phyloP scores from a whole-genome alignment of 2,113 vertebrate genomes.

The Tinamus guttatus region DNA sequence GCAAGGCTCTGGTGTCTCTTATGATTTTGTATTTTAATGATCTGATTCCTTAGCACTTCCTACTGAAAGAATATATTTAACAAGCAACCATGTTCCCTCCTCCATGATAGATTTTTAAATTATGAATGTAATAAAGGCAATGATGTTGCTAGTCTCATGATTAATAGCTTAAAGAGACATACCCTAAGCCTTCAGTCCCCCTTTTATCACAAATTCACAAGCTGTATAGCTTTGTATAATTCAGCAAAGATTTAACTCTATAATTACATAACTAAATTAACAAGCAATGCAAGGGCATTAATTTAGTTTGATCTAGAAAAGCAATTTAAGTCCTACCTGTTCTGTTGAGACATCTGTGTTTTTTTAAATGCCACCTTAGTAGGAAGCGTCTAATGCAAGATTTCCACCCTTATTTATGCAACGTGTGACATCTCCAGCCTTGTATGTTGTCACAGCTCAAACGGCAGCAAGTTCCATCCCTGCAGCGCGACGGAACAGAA shows the following conservation, averaged over 20 bases:
- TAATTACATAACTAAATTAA: conserved; percentile 11
- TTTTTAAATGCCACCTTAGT: conserved; percentile 38
- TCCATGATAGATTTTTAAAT: conserved; percentile 69
- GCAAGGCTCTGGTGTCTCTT: conserved; percentile 60
- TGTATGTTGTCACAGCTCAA: conserved; percentile 35
- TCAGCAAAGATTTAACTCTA: conserved; percentile 57
- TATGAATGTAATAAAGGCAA: conserved; percentile 74
- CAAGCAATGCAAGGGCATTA: background rate
- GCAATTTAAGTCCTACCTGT: conserved; percentile 12
- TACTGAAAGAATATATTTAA: conserved; percentile 67
- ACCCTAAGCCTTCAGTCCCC: conserved; percentile 42
- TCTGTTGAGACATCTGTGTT: conserved; percentile 49
- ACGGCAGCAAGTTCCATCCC: conserved; percentile 16
- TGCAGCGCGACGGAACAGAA: background rate
- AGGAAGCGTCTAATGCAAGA: background rate
- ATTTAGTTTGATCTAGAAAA: conserved; percentile 21
- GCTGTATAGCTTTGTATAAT: conserved; percentile 29
- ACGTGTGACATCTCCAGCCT: background rate
- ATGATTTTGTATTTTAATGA: conserved; percentile 66
- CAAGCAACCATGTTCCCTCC: conserved; percentile 63
- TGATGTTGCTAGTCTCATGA: conserved; percentile 63
- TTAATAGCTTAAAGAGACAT: conserved; percentile 64
- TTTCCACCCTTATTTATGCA: conserved; percentile 22
- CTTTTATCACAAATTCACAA: conserved; percentile 60
- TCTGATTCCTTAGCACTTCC: conserved; percentile 64